Conservation (phyloP, 2,797 vertebrate genomes). For the Falco biarmicus region DNA sequence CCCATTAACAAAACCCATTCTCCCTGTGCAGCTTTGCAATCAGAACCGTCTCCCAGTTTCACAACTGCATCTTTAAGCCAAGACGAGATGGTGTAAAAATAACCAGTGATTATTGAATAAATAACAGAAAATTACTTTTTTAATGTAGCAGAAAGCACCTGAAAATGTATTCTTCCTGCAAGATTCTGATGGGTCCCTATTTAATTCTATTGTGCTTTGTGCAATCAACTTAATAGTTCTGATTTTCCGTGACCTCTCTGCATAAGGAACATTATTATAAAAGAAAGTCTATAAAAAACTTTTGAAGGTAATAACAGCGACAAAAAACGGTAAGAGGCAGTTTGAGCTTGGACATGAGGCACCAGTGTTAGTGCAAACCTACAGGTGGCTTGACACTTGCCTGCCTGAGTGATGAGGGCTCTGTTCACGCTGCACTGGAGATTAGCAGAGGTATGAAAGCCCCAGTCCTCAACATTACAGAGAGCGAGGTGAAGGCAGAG, state of each 20-base stretch:
- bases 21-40: neutral
- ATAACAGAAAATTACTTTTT: neutral
- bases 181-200: neutral
- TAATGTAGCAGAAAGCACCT: neutral
- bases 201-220: slow-evolving; percentile 28
- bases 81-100: neutral
- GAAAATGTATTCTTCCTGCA: neutral
- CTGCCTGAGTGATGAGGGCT: neutral
- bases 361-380: neutral
- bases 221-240: slow-evolving; percentile 1
- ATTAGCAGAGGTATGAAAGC: neutral
- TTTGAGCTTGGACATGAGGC: neutral
- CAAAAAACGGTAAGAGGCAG: neutral
- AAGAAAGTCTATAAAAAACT: neutral
- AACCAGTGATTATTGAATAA: neutral
- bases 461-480: neutral
- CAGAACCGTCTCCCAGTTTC: neutral
- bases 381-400: neutral
- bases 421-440: neutral
- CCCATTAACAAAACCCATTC: neutral
- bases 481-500: slow-evolving; percentile 11
- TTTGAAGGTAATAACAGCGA: neutral
- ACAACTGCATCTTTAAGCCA: neutral
- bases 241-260: slow-evolving; percentile 26
- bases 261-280: neutral